phyloP scores from a whole-genome alignment of 2,113 vertebrate species.

The Hypomesus transpacificus region DNA sequence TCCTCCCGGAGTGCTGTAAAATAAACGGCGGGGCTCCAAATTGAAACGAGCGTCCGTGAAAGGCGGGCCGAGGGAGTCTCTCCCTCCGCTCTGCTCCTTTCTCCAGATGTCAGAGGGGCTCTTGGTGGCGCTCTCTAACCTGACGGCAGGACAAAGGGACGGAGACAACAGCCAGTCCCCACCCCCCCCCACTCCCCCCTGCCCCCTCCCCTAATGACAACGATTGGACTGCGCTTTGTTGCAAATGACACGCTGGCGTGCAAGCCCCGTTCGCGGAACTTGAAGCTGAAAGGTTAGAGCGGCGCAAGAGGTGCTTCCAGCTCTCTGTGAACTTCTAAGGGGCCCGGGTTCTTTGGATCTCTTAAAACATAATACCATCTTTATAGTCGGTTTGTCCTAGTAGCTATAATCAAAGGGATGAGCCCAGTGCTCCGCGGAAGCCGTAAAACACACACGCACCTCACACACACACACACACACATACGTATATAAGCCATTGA shows the following conservation, averaged over 20 bases:
- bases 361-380: conserved; percentile 39
- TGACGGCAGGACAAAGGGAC: conserved; percentile 13
- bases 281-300: no score
- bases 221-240: neutral
- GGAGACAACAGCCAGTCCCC: neutral
- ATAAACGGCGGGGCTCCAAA: conserved; percentile 52
- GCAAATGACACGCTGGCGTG: no score
- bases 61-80: conserved; percentile 31
- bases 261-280: no score
- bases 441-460: conserved; percentile 26
- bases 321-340: no score
- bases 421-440: conserved; percentile 40
- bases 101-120: conserved; percentile 52
- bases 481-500: neutral
- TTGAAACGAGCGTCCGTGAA: conserved; percentile 42
- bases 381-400: conserved; percentile 31
- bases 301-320: no score
- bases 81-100: conserved; percentile 41
- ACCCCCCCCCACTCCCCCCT: neutral
- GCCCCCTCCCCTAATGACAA: neutral
- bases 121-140: neutral
- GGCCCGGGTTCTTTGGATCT: neutral
- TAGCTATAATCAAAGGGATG: conserved; percentile 50
- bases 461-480: conserved; percentile 16
- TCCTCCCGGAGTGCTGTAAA: conserved; percentile 62